Evolutionary conservation across 2,113 vertebrate genomes (phyloP).

Genomic region (Azemiops feae): DNA sequence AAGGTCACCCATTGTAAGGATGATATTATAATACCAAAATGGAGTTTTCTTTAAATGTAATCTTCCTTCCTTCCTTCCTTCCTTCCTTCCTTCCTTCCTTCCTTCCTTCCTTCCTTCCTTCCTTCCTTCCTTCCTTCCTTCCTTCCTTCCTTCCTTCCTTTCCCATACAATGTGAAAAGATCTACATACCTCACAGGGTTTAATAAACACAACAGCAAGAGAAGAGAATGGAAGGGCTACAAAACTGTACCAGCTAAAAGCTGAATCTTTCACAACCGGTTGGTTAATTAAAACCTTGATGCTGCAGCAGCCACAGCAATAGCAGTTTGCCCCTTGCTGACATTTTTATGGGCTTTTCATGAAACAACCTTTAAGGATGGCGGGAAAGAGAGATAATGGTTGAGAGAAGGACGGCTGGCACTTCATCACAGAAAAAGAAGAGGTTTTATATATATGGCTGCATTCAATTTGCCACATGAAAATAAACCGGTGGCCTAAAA

Average conservation of each 20-base stretch:
- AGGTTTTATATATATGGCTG: conserved; percentile 26
- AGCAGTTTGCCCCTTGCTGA: conserved; percentile 59
- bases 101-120: too few species aligned
- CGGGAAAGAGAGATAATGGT: conserved; percentile 57
- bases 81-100: not conserved
- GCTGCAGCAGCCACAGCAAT: not conserved
- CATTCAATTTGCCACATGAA: conserved; percentile 35
- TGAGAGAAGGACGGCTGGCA: conserved; percentile 60
- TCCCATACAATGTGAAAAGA: not conserved
- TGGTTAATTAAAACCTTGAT: conserved; percentile 67
- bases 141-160: conserved; percentile 8
- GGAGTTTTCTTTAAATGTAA: conserved; percentile 44
- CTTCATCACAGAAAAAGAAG: conserved; percentile 65
- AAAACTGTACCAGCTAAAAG: conserved; percentile 45
- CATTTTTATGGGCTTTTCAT: conserved; percentile 66
- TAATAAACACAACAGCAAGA: conserved; percentile 50
- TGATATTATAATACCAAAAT: conserved; percentile 54
- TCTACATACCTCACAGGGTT: not conserved
- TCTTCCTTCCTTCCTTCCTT: not conserved
- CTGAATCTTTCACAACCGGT: conserved; percentile 40
- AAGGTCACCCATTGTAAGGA: conserved; percentile 14
- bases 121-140: not conserved
- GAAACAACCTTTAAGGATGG: conserved; percentile 61
- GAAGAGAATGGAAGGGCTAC: conserved; percentile 41
- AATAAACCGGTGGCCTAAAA: conserved; percentile 60